Base-by-base conservation (phyloP, 2,888 invertebrate genomes). In the Teleogryllus oceanicus region DNA sequence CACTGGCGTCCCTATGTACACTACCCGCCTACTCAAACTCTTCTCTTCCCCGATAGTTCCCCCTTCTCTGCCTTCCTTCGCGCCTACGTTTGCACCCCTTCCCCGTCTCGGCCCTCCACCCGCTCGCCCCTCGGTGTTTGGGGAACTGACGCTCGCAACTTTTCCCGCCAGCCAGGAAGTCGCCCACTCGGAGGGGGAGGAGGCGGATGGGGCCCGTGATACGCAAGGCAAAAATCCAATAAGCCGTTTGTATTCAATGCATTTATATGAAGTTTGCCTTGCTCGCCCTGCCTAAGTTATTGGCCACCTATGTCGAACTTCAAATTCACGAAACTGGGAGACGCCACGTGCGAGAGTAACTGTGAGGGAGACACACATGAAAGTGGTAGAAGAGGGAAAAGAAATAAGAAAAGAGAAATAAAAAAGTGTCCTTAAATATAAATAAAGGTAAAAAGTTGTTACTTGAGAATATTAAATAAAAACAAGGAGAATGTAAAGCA, bases 171-270 rank as follows among this genome's bases (percentile, higher is more conserved):
- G 16, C 62, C 21, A 21, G 62, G 16, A 62, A 62, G 62, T n/a
- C 16, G 5, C n/a, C n/a, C 16, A n/a, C n/a, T 62, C 16, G n/a
- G 62, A 62, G 62, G 62, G 62, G n/a, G 18, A 2, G 62, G 62
- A 62, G n/a, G 62, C n/a, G 62, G 0, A 16, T 12, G 1, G 4
- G 13, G 62, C 62, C 16, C 62, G 62, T 62, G 13, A 62, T 62
- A 62, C 13, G 62, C 62, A n/a, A 0, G 62, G 62, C 62, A 11
- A 62, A 62, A 62, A 62, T 62, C 62, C 62, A 62, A 62, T 62
- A 62, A 62, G 62, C 62, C 62, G 62, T 62, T 62, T 62, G 62
- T 62, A 62, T 62, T 62, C 62, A 62, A 62, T 62, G 62, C 62
- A 62, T 62, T 62, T 62, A 62, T 62, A 62, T 62, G 62, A 62